Base-by-base conservation (phyloP, 2,797 vertebrate genomes). In the Macropodus opercularis region DNA sequence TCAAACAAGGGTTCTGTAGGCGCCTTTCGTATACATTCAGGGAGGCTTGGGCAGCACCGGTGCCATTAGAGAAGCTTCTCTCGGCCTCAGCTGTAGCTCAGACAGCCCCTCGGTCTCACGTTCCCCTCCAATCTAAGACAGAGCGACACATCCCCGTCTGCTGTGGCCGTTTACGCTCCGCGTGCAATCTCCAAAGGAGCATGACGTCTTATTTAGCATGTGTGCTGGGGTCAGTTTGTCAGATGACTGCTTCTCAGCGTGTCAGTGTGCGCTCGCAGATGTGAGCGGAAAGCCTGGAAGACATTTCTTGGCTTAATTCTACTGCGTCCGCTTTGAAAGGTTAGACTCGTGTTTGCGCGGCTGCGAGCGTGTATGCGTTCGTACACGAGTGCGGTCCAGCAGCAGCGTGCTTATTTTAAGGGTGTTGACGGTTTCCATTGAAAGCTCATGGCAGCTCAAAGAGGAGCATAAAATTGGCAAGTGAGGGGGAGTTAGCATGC, bases 391-490 rank as follows among this genome's bases (percentile, higher is more conserved):
- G 70, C 58, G 56, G 87, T 87, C 83, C 82, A 78, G 82, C 81
- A 81, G 87, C 83, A 62, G 62, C 50, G 78, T 84, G 87, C 83
- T 86, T 89, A 88, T 86, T 89, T 88, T 87, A 88, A 86, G 85
- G 87, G 79, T 90, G 89, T 92, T 89, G 84, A 90, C 81, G 88
- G 83, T 89, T 90, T 88, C 88, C 88, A 84, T 83, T 87, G 85
- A 87, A 89, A 82, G 74, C 89, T 85, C 82, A 81, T 72, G 90
- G 89, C 90, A 83, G 90, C 91, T 90, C 87, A 86, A 89, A 91
- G 88, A 87, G 72, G 81, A 89, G 87, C 86, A 87, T 91, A 90
- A 91, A 90, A 92, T 89, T 81, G 83, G 81, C 85, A 79, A 89
- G 86, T 84, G 89, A 87, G 85, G 86, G 86, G 88, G 87, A 86